phyloP scores from a whole-genome alignment of 2,797 vertebrate genomes.

The Rhinoraja longicauda region DNA sequence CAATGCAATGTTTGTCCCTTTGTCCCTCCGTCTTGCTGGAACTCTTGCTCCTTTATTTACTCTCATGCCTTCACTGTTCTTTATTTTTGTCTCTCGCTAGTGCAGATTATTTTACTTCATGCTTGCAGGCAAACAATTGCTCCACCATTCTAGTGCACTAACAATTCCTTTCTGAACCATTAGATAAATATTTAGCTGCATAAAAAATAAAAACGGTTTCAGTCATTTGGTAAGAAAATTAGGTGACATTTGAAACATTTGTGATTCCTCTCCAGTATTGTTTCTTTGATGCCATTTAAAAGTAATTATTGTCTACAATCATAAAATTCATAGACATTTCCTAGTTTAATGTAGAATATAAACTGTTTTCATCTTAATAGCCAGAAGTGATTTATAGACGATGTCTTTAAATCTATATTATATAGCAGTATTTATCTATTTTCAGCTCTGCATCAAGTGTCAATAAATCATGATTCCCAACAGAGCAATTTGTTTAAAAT shows the following conservation, averaged over 20 bases:
- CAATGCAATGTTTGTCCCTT: background rate
- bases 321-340: background rate
- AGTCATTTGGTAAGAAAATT: background rate
- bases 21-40: background rate
- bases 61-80: background rate
- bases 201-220: background rate
- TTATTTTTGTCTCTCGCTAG: no score
- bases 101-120: background rate
- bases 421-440: background rate
- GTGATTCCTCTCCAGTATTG: background rate
- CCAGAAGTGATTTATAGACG: background rate
- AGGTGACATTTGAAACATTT: background rate
- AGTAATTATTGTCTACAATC: background rate
- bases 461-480: background rate
- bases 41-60: background rate
- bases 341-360: background rate
- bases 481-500: background rate
- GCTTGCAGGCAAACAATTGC: slow-evolving; percentile 1
- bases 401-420: background rate
- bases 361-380: background rate
- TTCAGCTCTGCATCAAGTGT: background rate
- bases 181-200: background rate
- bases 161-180: background rate
- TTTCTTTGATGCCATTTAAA: background rate
- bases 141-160: background rate